Conservation (phyloP, 2,113 vertebrate species). For the Grantiella picta region DNA sequence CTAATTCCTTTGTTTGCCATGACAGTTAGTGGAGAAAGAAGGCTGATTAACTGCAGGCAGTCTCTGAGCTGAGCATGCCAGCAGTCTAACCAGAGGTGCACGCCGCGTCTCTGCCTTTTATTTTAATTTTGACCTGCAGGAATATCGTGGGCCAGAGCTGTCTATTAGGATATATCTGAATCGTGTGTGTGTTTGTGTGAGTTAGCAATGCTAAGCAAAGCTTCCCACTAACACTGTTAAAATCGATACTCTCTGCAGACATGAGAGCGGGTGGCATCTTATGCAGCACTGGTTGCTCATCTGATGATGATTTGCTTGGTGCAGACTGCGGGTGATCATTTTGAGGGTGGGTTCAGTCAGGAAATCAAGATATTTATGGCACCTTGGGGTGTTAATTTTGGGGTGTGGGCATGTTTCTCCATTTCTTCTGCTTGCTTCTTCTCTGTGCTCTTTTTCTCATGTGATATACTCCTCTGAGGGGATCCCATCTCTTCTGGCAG, state of each 20-base stretch:
- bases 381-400: neutral
- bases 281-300: neutral
- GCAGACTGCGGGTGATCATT: neutral
- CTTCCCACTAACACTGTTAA: neutral
- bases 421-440: neutral
- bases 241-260: neutral
- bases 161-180: slow-evolving; percentile 19
- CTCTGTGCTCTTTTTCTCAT: neutral
- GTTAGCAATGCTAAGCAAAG: neutral
- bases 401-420: neutral
- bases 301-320: neutral
- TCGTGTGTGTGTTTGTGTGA: neutral
- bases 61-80: neutral
- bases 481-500: neutral
- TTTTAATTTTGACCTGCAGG: slow-evolving; percentile 47
- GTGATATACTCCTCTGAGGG: accelerated
- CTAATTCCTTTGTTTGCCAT: slow-evolving; percentile 71
- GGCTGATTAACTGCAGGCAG: slow-evolving; percentile 66
- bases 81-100: slow-evolving; percentile 25
- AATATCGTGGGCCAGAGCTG: slow-evolving; percentile 40
- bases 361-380: neutral
- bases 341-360: neutral
- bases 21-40: slow-evolving; percentile 61
- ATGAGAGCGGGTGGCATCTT: neutral
- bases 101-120: neutral